Evolutionary conservation across 2,888 invertebrate species (phyloP).

Genomic region (Coenonympha arcania): DNA sequence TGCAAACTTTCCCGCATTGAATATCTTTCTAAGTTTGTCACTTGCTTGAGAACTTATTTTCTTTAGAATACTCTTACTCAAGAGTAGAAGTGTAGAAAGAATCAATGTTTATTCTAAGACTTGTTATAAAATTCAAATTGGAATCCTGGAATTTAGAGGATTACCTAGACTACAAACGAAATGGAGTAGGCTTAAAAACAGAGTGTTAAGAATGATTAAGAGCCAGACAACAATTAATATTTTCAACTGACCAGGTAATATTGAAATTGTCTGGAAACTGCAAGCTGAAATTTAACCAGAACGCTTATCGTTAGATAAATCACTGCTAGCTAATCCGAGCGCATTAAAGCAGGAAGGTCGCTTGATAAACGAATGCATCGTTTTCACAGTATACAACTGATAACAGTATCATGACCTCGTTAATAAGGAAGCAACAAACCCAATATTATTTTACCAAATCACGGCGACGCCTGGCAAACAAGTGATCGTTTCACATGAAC

Average conservation of each 20-base stretch:
- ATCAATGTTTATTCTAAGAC: too few relatives aligned
- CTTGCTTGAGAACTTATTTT: too few relatives aligned
- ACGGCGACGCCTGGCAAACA: constrained; percentile 32
- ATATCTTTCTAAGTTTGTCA: too few relatives aligned
- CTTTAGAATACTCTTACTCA: too few relatives aligned
- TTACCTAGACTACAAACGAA: too few relatives aligned
- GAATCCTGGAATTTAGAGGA: too few relatives aligned
- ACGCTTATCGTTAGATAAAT: constrained; percentile 20
- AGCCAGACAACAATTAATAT: not conserved
- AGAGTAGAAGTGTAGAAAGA: too few relatives aligned
- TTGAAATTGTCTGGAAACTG: not conserved
- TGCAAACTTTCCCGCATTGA: too few relatives aligned
- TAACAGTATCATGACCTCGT: constrained; percentile 59
- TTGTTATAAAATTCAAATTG: too few relatives aligned
- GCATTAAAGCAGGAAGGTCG: constrained; percentile 41
- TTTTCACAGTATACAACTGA: constrained; percentile 48
- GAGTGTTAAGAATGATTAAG: not conserved
- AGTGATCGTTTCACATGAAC: constrained; percentile 21
- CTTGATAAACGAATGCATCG: constrained; percentile 53
- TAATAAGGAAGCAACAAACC: constrained; percentile 58
- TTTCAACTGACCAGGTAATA: not conserved
- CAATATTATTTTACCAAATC: constrained; percentile 49
- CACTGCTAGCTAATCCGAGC: constrained; percentile 24
- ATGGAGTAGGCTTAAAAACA: too few relatives aligned
- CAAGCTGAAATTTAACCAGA: constrained; percentile 6